phyloP scores from a whole-genome alignment of 2,113 vertebrate species.

The Mustela lutreola region DNA sequence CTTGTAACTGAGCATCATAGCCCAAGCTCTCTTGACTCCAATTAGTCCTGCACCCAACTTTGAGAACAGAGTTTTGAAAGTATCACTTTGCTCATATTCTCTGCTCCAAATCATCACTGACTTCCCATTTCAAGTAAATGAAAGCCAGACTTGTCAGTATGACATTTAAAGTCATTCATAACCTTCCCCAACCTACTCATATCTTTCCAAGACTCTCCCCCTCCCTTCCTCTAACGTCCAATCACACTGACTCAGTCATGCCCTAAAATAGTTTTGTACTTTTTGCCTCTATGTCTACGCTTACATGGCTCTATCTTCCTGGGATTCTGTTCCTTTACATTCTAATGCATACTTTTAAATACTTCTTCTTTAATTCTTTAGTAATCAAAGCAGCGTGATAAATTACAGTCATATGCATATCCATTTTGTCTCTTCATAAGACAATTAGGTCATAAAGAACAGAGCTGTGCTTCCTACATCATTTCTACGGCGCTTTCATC shows the following conservation, averaged over 20 bases:
- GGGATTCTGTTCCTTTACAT: conserved; percentile 8
- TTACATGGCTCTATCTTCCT: conserved; percentile 20
- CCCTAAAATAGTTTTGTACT: neutral
- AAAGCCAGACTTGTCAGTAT: neutral
- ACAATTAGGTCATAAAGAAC: neutral
- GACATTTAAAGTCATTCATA: conserved; percentile 44
- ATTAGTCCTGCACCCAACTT: neutral
- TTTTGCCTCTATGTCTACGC: conserved; percentile 24
- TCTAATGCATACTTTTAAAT: neutral
- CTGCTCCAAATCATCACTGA: neutral
- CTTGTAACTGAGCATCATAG: neutral
- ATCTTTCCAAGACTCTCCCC: neutral
- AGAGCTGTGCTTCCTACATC: neutral
- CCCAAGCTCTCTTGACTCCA: neutral
- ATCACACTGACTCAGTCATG: conserved; percentile 21
- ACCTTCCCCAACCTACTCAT: neutral
- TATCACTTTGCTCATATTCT: neutral
- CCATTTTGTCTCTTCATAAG: neutral
- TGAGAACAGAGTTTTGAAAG: conserved; percentile 12
- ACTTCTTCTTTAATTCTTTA: conserved; percentile 45
- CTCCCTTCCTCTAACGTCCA: neutral
- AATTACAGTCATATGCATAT: neutral
- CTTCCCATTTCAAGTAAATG: conserved; percentile 24
- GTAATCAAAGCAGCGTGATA: conserved; percentile 30
- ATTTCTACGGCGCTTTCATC: neutral